A percentile compares a stretch with the other conserved stretches of the same genome.
Evolutionary conservation across 2,113 vertebrate species (phyloP).

Genomic region (Perccottus glenii): DNA sequence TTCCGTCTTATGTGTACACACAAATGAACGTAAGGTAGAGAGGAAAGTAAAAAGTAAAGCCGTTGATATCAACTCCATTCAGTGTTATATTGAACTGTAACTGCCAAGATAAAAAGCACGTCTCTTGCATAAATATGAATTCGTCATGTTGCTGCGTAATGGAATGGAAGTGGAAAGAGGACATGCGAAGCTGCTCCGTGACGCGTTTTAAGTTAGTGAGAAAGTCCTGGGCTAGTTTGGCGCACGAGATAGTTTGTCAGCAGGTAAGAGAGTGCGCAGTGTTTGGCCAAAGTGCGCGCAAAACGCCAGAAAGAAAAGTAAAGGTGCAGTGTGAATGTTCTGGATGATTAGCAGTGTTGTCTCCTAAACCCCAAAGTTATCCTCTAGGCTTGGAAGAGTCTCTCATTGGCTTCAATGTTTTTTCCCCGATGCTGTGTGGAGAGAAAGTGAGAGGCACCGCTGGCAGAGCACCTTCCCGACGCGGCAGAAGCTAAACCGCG

Average conservation of each 20-base stretch:
- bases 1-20: no score
- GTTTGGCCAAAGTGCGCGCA: constrained; percentile 31
- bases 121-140: no score
- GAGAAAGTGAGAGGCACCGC: constrained; percentile 17
- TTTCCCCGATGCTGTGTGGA: constrained; percentile 23
- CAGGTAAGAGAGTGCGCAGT: constrained; percentile 42
- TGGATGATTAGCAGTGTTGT: constrained; percentile 7
- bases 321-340: no score
- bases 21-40: no score
- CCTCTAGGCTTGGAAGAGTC: constrained; percentile 40
- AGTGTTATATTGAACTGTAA: no score
- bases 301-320: constrained; percentile 9
- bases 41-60: no score
- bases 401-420: constrained; percentile 24
- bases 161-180: constrained; percentile 5
- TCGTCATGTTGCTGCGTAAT: no score
- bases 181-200: constrained; percentile 14
- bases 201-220: constrained; percentile 15
- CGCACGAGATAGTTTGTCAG: constrained; percentile 55
- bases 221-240: constrained; percentile 30
- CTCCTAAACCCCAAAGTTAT: constrained; percentile 24
- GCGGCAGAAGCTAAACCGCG: constrained; percentile 41
- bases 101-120: no score
- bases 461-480: constrained; percentile 51
- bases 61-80: no score